phyloP scores from a whole-genome alignment of 2,113 vertebrate species.

The Corynorhinus townsendii region DNA sequence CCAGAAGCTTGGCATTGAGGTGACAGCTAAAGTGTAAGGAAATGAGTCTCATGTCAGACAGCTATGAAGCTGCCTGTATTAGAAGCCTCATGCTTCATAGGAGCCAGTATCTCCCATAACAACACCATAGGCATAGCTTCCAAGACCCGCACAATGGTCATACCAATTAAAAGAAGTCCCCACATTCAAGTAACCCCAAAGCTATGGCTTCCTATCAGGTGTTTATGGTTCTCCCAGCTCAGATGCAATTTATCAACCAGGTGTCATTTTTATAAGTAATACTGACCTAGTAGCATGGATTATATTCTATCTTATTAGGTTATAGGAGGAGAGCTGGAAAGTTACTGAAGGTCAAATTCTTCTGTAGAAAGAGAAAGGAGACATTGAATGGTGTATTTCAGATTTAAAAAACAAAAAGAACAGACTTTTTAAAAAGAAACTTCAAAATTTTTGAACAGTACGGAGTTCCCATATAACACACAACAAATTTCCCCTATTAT shows the following conservation, averaged over 20 bases:
- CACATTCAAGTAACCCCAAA: background rate
- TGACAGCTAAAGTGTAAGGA: background rate
- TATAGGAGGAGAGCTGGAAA: background rate
- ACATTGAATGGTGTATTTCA: background rate
- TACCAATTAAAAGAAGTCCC: background rate
- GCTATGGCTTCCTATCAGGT: background rate
- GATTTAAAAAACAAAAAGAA: conserved; percentile 14
- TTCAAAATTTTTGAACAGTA: background rate
- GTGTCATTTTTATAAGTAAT: conserved; percentile 6
- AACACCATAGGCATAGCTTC: background rate
- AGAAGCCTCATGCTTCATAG: background rate
- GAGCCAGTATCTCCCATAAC: background rate
- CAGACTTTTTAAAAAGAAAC: background rate
- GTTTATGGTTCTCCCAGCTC: background rate
- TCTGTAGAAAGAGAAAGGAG: background rate
- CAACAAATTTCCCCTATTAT: background rate
- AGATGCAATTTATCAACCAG: background rate
- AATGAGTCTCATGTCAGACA: background rate
- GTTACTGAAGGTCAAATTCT: background rate
- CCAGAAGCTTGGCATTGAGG: background rate
- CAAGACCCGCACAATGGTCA: background rate
- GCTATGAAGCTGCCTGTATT: background rate
- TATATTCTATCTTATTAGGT: background rate
- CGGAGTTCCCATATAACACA: background rate
- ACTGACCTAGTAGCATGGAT: background rate